phyloP scores from a whole-genome alignment of 2,888 invertebrate genomes.

The Andrena fulva region DNA sequence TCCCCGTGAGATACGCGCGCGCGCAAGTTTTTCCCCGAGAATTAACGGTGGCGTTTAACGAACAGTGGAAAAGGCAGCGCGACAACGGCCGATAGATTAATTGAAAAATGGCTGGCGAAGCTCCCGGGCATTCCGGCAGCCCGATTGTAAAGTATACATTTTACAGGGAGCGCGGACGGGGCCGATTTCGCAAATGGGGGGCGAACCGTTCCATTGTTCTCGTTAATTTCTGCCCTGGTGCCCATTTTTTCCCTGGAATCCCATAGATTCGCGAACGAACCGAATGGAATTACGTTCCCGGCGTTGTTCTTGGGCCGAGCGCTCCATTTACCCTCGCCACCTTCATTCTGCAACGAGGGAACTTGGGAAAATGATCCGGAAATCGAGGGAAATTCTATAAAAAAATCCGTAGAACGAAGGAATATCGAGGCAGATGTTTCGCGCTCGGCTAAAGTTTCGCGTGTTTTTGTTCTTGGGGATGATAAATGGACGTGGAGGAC shows the following conservation, averaged over 20 bases:
- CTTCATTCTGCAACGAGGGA: background rate
- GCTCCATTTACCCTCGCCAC: background rate
- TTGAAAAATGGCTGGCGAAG: slow-evolving; percentile 41
- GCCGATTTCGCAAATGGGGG: slow-evolving; percentile 20
- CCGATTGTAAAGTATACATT: slow-evolving; percentile 48
- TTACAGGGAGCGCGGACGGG: slow-evolving; percentile 11
- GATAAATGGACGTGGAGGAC: background rate
- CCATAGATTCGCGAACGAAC: background rate
- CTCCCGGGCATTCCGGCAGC: background rate
- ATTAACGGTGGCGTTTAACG: slow-evolving; percentile 30
- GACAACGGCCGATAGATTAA: slow-evolving; percentile 45
- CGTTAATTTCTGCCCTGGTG: slow-evolving; percentile 25
- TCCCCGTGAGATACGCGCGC: background rate
- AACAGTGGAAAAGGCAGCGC: slow-evolving; percentile 13
- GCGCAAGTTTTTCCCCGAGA: slow-evolving; percentile 1
- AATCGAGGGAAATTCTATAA: no score
- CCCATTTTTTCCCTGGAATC: background rate
- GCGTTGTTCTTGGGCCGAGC: background rate
- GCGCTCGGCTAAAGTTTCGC: background rate
- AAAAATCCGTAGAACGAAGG: background rate
- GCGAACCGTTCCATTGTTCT: slow-evolving; percentile 20
- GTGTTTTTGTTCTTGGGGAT: background rate
- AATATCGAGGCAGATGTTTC: background rate
- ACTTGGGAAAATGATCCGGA: no score
- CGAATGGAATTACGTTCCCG: background rate